A percentile compares a stretch with the other conserved stretches of the same genome.
Evolutionary conservation across 2,113 vertebrate genomes (phyloP).

Genomic region (Struthidea cinerea): DNA sequence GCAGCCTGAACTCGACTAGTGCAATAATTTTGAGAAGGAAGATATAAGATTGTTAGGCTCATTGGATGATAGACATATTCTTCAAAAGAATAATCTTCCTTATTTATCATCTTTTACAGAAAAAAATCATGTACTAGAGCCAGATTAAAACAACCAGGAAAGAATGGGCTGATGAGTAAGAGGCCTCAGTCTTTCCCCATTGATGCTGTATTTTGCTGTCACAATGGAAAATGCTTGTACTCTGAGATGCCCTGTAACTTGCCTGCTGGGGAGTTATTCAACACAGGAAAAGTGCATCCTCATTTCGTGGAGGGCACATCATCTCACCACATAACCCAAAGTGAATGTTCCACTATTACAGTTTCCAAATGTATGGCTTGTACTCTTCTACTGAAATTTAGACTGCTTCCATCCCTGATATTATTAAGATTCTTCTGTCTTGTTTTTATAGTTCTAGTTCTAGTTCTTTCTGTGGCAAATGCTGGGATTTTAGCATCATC

Average conservation of each 20-base stretch:
- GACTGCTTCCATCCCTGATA: neutral
- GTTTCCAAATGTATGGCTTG: fast-evolving
- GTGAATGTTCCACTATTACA: neutral
- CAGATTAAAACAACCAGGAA: neutral
- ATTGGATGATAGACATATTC: neutral
- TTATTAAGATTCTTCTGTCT: neutral
- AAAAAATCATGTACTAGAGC: neutral
- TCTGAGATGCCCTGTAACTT: neutral
- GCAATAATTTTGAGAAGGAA: neutral
- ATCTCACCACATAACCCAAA: neutral
- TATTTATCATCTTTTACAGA: neutral
- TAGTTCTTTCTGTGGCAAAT: neutral
- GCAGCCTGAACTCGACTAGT: neutral
- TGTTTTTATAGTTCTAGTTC: neutral
- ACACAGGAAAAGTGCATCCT: neutral
- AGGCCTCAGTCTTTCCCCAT: neutral
- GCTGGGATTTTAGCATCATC: neutral
- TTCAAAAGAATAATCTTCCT: neutral
- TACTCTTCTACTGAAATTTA: neutral
- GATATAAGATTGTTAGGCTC: neutral
- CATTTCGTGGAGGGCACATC: neutral
- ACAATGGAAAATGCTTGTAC: neutral
- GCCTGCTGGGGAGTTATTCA: neutral
- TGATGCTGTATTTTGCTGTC: neutral
- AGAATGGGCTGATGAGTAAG: neutral